Conservation (phyloP, 2,888 invertebrate genomes). For the Tenthredo distinguenda region DNA sequence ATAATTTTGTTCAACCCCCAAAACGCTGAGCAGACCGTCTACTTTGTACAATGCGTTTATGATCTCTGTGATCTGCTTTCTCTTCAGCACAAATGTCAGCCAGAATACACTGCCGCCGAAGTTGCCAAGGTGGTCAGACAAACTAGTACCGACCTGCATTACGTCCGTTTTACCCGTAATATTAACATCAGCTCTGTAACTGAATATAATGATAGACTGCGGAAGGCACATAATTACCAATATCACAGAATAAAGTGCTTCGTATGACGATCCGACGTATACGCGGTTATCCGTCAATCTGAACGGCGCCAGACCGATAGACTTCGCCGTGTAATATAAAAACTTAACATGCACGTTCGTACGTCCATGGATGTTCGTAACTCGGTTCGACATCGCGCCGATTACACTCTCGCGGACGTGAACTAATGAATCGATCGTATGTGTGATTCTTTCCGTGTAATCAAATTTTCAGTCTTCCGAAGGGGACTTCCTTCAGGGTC, state of each 20-base stretch:
- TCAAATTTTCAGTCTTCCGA: too few relatives aligned
- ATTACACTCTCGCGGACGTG: too few relatives aligned
- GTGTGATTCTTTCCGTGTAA: too few relatives aligned
- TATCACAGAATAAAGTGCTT: neutral
- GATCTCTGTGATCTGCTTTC: constrained; percentile 9
- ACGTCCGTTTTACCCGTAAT: neutral
- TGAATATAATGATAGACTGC: neutral
- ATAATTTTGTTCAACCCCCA: constrained; percentile 31
- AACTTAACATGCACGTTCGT: neutral
- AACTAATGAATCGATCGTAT: too few relatives aligned
- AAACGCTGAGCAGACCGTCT: neutral
- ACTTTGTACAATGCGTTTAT: neutral
- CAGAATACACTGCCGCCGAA: neutral
- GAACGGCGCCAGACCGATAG: neutral
- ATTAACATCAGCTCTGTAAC: too few relatives aligned
- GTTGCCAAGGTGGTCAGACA: neutral
- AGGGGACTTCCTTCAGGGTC: too few relatives aligned
- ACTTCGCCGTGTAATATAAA: neutral
- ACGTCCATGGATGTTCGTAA: neutral
- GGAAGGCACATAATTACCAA: neutral
- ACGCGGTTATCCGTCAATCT: neutral
- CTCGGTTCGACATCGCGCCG: neutral
- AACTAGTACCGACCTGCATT: neutral
- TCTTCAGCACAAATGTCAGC: neutral
- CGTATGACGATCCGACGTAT: neutral